Evolutionary conservation across 2,797 vertebrate species (phyloP).

Genomic region (Poecilia wingei): DNA sequence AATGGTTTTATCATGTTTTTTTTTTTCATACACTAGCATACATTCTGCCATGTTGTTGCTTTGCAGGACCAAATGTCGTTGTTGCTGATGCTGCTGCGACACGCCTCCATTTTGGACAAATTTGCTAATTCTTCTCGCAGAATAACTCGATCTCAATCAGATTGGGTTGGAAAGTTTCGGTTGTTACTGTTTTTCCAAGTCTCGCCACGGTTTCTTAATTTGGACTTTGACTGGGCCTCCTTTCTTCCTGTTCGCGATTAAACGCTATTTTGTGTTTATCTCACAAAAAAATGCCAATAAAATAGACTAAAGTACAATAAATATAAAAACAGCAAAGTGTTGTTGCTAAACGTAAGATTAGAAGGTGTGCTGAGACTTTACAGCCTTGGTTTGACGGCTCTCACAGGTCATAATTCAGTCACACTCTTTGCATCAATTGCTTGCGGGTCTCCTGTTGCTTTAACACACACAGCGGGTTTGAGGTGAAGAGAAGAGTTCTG

Average conservation of each 20-base stretch:
- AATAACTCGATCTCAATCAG: neutral
- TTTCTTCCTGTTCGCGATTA: neutral
- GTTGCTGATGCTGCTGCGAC: neutral
- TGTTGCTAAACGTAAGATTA: neutral
- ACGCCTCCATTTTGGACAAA: neutral
- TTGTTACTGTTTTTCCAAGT: neutral
- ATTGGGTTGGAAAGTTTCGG: neutral
- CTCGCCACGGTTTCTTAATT: neutral
- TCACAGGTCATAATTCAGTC: conserved; percentile 1
- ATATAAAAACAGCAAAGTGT: neutral
- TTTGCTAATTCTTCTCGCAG: neutral
- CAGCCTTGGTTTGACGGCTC: neutral
- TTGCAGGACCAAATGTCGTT: neutral
- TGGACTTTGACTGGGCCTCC: neutral
- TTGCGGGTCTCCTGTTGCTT: conserved; percentile 30
- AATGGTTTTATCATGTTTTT: neutral
- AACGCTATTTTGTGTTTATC: neutral
- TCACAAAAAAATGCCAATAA: neutral
- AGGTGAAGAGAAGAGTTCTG: conserved; percentile 26
- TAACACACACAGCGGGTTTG: neutral
- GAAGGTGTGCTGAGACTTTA: neutral
- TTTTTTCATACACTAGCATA: neutral
- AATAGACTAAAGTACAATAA: neutral
- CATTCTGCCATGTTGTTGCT: neutral
- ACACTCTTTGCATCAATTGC: conserved; percentile 25